phyloP scores from a whole-genome alignment of 2,888 invertebrate genomes.

The Nemoura dubitans region DNA sequence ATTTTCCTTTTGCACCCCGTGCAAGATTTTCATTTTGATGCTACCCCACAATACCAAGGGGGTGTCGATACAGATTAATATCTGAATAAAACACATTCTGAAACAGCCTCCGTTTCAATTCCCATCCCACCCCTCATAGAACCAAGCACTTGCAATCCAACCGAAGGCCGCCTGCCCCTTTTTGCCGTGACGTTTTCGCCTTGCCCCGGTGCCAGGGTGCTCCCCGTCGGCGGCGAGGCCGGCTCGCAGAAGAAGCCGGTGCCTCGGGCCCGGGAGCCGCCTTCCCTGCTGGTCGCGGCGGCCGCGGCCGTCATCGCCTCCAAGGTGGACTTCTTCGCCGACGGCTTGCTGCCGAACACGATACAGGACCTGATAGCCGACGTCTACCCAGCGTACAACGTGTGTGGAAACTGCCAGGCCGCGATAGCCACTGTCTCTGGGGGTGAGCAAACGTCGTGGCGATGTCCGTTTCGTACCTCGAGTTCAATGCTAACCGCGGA shows the following conservation, averaged over 20 bases:
- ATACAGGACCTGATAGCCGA: conserved; percentile 60
- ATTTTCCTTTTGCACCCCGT: no score
- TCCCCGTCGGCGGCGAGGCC: conserved; percentile 43
- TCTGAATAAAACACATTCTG: no score
- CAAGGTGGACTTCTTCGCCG: conserved; percentile 59
- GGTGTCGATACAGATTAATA: no score
- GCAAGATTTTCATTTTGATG: no score
- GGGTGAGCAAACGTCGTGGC: no score
- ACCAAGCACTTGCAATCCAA: no score
- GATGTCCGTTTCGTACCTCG: no score
- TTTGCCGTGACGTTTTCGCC: no score
- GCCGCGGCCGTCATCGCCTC: conserved; percentile 59
- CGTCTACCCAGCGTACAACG: conserved; percentile 59
- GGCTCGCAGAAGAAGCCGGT: conserved; percentile 32
- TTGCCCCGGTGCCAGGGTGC: conserved; percentile 40
- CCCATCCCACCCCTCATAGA: no score
- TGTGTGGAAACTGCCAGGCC: conserved; percentile 59
- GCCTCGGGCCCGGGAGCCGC: not conserved
- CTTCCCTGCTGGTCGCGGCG: conserved; percentile 57
- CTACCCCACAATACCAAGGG: no score
- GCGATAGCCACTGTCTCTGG: conserved; percentile 57
- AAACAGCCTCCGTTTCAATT: no score
- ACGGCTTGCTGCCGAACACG: conserved; percentile 56
- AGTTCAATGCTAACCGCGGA: not conserved
- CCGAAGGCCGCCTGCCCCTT: no score